Evolutionary conservation across 92 coral and sea anemone genomes (phyloP).

Genomic region (Galaxea fascicularis): DNA sequence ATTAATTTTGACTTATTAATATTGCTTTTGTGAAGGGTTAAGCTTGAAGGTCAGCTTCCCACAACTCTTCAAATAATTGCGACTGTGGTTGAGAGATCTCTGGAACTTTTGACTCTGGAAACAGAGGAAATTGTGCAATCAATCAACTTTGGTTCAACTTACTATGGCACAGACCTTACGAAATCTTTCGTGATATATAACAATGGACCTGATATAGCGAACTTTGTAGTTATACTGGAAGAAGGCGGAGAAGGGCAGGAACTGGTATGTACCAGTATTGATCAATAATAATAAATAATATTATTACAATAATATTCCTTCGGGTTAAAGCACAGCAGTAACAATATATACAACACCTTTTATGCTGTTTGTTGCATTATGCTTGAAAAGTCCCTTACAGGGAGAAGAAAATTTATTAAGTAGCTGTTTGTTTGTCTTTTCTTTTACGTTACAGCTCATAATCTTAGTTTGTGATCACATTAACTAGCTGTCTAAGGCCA

Average conservation of each 20-base stretch:
- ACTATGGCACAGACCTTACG: constrained; percentile 90
- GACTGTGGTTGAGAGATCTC: constrained; percentile 86
- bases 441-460: too few species aligned
- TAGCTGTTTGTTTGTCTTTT: too few species aligned
- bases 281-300: too few species aligned
- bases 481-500: too few species aligned
- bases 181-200: constrained; percentile 82
- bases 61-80: constrained; percentile 82
- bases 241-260: constrained; percentile 98
- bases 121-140: constrained; percentile 73
- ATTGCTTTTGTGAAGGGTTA: constrained; percentile 64
- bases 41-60: constrained; percentile 90
- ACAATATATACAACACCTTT: too few species aligned
- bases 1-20: background rate
- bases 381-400: too few species aligned
- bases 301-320: too few species aligned
- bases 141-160: constrained; percentile 90
- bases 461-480: too few species aligned
- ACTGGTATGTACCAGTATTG: constrained; percentile 69
- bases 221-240: constrained; percentile 93
- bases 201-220: constrained; percentile 92
- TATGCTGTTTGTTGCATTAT: too few species aligned
- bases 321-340: too few species aligned
- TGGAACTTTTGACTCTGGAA: constrained; percentile 76
- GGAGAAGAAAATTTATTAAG: too few species aligned